These are phyloP conservation scores for Chironomus striatipennis DNA, from an alignment of 1,140 invertebrate species.

Conservation along the genomic window DNA sequence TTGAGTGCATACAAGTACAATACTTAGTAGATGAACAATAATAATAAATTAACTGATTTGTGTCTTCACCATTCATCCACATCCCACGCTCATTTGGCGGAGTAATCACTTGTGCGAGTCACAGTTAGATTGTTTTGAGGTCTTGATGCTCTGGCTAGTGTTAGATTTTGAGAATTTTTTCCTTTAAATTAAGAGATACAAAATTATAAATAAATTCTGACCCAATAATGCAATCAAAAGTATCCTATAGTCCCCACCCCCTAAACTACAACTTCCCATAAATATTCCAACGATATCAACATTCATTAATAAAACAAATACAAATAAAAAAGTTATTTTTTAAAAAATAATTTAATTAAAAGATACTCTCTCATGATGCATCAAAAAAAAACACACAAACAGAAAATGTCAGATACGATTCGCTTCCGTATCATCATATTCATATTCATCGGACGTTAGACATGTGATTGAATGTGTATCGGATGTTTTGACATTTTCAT, in stretches of 20 bases:
- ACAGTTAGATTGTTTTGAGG: too few species aligned
- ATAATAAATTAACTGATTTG: constrained; percentile 15
- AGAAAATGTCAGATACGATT: neutral
- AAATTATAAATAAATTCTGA: too few species aligned
- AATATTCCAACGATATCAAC: neutral
- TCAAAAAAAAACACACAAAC: neutral
- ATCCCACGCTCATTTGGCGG: neutral
- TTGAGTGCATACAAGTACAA: too few species aligned
- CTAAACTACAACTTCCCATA: neutral
- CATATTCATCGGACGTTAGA: neutral
- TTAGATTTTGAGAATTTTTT: too few species aligned
- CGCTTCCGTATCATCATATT: constrained; percentile 2
- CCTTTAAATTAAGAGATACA: too few species aligned
- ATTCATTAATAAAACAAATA: constrained; percentile 6
- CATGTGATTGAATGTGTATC: neutral
- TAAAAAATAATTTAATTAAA: neutral
- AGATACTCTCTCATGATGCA: neutral
- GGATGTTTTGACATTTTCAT: constrained; percentile 12
- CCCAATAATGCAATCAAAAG: too few species aligned
- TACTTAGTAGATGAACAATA: neutral
- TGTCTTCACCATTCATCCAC: neutral
- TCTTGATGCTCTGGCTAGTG: too few species aligned
- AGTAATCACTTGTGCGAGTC: too few species aligned
- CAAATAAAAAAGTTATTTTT: neutral
- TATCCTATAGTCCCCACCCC: neutral